These are phyloP conservation scores for Lasioglossum morio DNA, from an alignment of 2,888 invertebrate species.

Conservation along the genomic window DNA sequence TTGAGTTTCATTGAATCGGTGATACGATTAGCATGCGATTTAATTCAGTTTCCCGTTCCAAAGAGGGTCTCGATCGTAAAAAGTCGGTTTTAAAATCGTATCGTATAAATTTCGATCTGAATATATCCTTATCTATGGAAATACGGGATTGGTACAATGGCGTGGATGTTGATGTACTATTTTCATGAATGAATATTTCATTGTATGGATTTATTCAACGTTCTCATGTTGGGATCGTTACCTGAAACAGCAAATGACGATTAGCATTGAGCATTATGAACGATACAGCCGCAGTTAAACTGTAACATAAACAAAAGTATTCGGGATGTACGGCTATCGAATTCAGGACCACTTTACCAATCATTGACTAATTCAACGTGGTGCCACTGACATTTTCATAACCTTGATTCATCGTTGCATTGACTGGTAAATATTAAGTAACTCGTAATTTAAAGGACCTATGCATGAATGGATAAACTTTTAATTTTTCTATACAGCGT, in stretches of 20 bases:
- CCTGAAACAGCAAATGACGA: neutral
- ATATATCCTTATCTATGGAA: neutral
- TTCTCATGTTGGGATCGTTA: neutral
- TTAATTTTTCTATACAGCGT: too few relatives aligned
- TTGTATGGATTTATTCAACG: neutral
- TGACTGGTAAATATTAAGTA: too few relatives aligned
- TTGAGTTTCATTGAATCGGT: too few relatives aligned
- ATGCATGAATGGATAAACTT: too few relatives aligned
- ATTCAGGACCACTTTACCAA: neutral
- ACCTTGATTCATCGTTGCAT: neutral
- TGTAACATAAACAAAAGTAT: neutral
- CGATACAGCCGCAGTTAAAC: neutral
- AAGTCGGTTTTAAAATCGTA: neutral
- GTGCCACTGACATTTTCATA: neutral
- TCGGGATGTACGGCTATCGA: neutral
- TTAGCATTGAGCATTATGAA: neutral
- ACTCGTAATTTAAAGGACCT: too few relatives aligned
- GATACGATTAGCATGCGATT: neutral
- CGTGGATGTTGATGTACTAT: neutral
- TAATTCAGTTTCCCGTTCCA: neutral
- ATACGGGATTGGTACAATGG: neutral
- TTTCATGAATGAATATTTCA: neutral
- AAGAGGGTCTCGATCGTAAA: neutral
- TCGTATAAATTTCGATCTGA: neutral
- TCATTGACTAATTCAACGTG: neutral